Evolutionary conservation across 2,888 invertebrate species (phyloP).

Genomic region (Meiosimyza decipiens): DNA sequence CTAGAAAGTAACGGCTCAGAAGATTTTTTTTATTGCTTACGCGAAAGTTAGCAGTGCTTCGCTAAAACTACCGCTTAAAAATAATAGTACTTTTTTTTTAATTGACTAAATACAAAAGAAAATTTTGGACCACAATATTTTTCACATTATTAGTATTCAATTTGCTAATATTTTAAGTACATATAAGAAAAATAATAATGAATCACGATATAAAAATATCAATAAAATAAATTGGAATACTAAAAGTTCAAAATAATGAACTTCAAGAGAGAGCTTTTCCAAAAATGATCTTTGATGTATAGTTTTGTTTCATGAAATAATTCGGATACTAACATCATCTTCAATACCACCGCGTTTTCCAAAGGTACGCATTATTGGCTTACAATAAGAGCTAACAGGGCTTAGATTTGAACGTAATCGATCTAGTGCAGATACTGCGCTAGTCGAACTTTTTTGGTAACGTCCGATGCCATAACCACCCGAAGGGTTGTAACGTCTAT

Average conservation of each 20-base stretch:
- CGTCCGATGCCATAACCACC: slow-evolving; percentile 47
- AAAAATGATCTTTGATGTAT: slow-evolving; percentile 13
- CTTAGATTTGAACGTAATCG: slow-evolving; percentile 65
- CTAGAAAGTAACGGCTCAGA: not conserved
- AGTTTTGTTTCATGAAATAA: not conserved
- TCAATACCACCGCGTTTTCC: slow-evolving; percentile 56
- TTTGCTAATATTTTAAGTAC: not conserved
- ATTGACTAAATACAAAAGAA: not conserved
- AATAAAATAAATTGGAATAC: slow-evolving; percentile 1
- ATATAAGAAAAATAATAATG: slow-evolving; percentile 1
- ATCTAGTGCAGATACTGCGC: slow-evolving; percentile 62
- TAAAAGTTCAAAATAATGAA: not conserved
- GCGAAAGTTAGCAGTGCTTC: too few species aligned
- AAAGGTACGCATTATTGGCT: slow-evolving; percentile 64
- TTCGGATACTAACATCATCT: slow-evolving; percentile 63
- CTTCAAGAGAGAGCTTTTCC: slow-evolving; percentile 12
- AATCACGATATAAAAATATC: slow-evolving; percentile 18
- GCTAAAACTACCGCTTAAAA: too few species aligned
- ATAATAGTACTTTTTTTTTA: too few species aligned
- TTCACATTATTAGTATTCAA: not conserved
- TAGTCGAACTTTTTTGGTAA: slow-evolving; percentile 60
- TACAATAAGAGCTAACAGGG: slow-evolving; percentile 65
- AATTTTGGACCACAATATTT: not conserved
- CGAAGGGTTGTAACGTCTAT: slow-evolving; percentile 59
- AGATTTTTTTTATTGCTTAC: too few species aligned